Evolutionary conservation across 1,140 invertebrate species (phyloP).

Genomic region (Idris sp.): DNA sequence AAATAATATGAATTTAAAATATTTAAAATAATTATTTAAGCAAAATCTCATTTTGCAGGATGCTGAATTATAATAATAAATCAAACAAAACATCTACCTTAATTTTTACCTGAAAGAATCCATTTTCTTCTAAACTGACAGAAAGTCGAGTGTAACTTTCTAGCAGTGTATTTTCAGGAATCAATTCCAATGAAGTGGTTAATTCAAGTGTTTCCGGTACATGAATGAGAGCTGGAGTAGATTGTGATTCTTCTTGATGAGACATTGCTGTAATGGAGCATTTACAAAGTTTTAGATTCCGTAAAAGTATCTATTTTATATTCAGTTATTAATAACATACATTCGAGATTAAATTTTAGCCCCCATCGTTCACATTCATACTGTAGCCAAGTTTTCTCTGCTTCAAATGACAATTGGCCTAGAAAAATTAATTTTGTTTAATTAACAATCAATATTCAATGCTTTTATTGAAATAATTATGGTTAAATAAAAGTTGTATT

Average conservation of each 20-base stretch:
- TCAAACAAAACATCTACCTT: conserved; percentile 29
- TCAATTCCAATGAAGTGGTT: conserved; percentile 85
- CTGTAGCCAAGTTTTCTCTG: conserved; percentile 92
- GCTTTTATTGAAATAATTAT: no score
- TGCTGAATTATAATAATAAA: conserved; percentile 23
- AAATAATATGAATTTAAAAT: no score
- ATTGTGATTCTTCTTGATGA: conserved; percentile 89
- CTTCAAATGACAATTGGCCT: conserved; percentile 91
- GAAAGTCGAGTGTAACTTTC: conserved; percentile 91
- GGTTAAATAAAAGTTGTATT: no score
- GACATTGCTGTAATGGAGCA: no score
- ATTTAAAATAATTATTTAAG: no score
- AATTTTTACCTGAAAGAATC: conserved; percentile 85
- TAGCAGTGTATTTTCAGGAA: conserved; percentile 89
- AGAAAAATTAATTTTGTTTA: no score
- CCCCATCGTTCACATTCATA: conserved; percentile 92
- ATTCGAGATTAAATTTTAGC: conserved; percentile 87
- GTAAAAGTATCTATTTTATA: no score
- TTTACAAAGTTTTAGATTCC: no score
- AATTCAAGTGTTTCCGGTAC: conserved; percentile 79
- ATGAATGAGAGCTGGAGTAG: conserved; percentile 87
- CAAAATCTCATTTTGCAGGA: no score
- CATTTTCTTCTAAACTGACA: conserved; percentile 91
- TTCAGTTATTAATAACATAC: conserved; percentile 77
- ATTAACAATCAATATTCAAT: no score